Base-by-base conservation (phyloP, 2,797 vertebrate genomes). In the Synanceia verrucosa region DNA sequence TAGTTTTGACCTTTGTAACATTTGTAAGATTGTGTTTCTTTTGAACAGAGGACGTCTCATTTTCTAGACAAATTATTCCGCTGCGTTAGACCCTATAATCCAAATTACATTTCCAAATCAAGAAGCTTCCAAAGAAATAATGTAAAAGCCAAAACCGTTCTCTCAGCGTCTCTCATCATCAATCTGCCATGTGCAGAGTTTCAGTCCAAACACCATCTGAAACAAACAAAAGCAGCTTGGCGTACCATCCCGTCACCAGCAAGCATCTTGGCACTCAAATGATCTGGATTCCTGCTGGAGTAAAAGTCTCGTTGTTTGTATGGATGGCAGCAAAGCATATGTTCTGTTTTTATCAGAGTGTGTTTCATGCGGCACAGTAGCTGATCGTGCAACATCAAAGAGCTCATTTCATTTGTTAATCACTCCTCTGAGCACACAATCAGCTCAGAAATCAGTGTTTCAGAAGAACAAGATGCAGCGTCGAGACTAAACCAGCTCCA, bases 211-310 rank as follows among this genome's bases (percentile, higher is more conserved):
- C 51, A 14, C 3, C 55, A 16, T 63, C 53, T 33, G 55, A 73
- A 43, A 37, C 53, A 58, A 61, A 66, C n/a, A 52, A 47, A 79
- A 65, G 69, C 76, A 63, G 58, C 66, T 65, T 43, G 55, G 37
- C 28, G 9, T 16, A 2, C 3, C 48, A 47, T 57, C 6, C 26
- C 29, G 47, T 51, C 75, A 28, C 19, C 64, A 66, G 65, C 0
- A 28, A 71, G 46, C 21, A 1, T 10, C 36, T 37, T 36, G 74
- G 64, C 70, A 73, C 56, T 18, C 9, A 1, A 1, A 46, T 51
- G 34, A 21, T 51, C 52, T 43, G 67, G 63, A 68, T 65, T 41
- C 51, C 61, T 47, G 60, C 70, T 28, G 73, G 66, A 73, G 11
- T 55, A 5, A 36, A 46, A 63, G 26, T 36, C 50, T 56, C 4